Evolutionary conservation across 2,113 vertebrate species (phyloP), one percentile per base, ranked within the genome.

Genomic region (Tympanuchus pallidicinctus): DNA sequence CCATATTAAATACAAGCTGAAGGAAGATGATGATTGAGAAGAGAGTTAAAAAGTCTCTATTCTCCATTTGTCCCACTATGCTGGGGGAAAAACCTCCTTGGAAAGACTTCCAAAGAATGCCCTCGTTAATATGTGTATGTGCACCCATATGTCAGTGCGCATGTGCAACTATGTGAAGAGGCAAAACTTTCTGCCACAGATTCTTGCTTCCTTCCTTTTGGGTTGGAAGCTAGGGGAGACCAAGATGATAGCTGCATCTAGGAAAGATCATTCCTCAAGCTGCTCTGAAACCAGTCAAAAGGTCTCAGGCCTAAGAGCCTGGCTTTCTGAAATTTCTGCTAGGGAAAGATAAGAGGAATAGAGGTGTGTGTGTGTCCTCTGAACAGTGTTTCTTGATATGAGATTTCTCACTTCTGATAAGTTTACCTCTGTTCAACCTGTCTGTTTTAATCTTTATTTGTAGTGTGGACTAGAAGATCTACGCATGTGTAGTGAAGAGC

Each of bases 401-500:
- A 69, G 22, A 8, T 72, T 56, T 32, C 54, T 61, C 19, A 6
- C 5, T 2, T 3, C 5, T 18, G 67, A 1, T 48, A 36, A 12
- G 22, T 40, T 82, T 67, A 3, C 5, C 54, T 71, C 25, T 76
- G 10, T 18, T 43, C 45, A 91, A 40, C n/a, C 50, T 38, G 1
- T 47, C 48, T 91, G 40, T 54, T 73, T 57, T 73, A 14, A 16
- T 28, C 71, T 69, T 80, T 54, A 10, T 75, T 69, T 59, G 24
- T 54, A 70, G 43, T 0, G 2, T 17, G 50, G 40, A 10, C 34
- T 30, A 18, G 36, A 70, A 47, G 47, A 48, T 20, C 38, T 47
- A 0, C 9, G 13, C 3, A 11, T 0, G 0, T 14, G 21, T 15
- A 52, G 38, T 0, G 0, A 56, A 38, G 50, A 57, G 25, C 2